Base-by-base conservation (phyloP, 2,888 invertebrate species). In the Romanomermis culicivorax region DNA sequence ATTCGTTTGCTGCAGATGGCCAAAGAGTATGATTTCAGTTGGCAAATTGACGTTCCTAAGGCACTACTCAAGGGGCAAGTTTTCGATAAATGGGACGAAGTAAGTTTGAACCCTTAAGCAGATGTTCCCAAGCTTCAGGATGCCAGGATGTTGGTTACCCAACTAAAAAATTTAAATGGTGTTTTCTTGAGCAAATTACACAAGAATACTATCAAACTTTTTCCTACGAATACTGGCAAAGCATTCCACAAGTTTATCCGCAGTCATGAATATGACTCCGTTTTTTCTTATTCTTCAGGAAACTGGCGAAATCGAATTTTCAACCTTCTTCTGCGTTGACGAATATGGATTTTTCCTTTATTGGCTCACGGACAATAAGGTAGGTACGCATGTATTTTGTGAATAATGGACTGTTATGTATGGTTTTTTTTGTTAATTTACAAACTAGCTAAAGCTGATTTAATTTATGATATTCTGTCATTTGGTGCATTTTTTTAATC, bases 11-110 rank as follows among this genome's bases (percentile, higher is more conserved):
- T n/a, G n/a, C n/a, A n/a, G n/a, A 91, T 91, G 89, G 95, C 95
- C 69, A 97, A 97, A 75, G 85, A 83, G 73, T 93, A 88, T 75
- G 93, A 95, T 71, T 97, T 97, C 77, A 84, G 87, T 77, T 97
- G 95, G 95, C 86, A 84, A 72, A 83, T 87, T 67, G 81, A 84
- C 58, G 86, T 95, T 62, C 93, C 93, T 50, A 83, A 86, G 67
- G 78, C 81, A 48, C 77, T 91, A 51, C 76, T 81, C 53, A 76
- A 78, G 69, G 97, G 97, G 55, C 83, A 83, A 63, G 77, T 80
- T 54, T 89, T 95, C 73, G 95, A 97, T 76, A 79, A 93, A 63
- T 97, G 93, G 91, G 86, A 88, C 56, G 97, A 97, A 72, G 77
- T 77, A 63, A 61, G 70, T 57, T 7, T 27, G 24, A 7, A 7